Base-by-base conservation (phyloP, 2,113 vertebrate genomes). In the Grammomys dolichurus region DNA sequence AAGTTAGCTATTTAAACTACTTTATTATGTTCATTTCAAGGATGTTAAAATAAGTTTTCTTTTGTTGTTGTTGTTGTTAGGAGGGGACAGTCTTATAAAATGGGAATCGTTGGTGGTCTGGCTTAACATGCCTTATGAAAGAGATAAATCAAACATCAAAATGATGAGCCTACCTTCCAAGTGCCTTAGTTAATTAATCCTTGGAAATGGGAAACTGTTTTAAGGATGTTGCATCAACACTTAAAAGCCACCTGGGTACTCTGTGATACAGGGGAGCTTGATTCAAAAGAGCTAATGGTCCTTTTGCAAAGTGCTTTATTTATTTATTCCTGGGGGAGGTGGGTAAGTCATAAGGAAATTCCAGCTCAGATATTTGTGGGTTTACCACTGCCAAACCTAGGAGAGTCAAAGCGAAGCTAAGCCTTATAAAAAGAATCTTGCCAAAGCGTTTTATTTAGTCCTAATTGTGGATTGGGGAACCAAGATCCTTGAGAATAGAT, bases 101-200 rank as follows among this genome's bases (percentile, higher is more conserved):
- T 70, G 33, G 78, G 93, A 95, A 94, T 17, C 89, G 56, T 56
- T 33, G 58, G 85, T 91, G 58, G 56, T 24, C 93, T 75, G 28
- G 82, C 60, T 58, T 31, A 97, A 95, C 77, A 93, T 76, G 2
- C n/a, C 51, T 43, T 60, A 58, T 56, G 63, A 89, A 95, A 54
- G 69, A 95, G 93, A 93, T 67, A 94, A 9, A 85, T 78, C 48
- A 95, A 93, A 92, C 58, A n/a, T 78, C 84, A 94, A 86, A 89
- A 85, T 73, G 72, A 95, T 89, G 81, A 96, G 48, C 28, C 43
- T 82, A 76, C 65, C 24, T 92, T 89, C 86, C 85, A 90, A 73
- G 60, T 40, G n/a, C 58, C 43, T 95, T 75, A 46, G 19, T 91
- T 92, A 95, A 93, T 91, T 92, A 95, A 93, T 92, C 58, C 73